Conservation (phyloP, 1,140 invertebrate species). For the Epicauta chinensis region DNA sequence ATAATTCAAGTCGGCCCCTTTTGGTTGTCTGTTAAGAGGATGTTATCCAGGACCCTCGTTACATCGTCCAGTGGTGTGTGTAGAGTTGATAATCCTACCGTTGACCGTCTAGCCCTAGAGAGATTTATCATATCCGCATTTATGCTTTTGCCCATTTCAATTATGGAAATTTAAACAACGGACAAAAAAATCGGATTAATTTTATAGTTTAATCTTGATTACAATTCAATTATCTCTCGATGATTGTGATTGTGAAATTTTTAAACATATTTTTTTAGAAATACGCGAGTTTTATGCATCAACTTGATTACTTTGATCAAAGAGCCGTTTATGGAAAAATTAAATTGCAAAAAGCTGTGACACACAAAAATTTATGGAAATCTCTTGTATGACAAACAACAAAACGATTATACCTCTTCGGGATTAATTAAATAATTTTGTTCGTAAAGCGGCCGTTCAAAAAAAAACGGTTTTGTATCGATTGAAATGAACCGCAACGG, state of each 20-base stretch:
- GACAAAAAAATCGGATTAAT: neutral
- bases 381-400: no score
- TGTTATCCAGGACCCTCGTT: slow-evolving; percentile 1
- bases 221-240: slow-evolving; percentile 6
- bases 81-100: slow-evolving; percentile 13
- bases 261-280: neutral
- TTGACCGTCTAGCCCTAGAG: slow-evolving; percentile 7
- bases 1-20: no score
- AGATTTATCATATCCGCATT: slow-evolving; percentile 15
- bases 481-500: no score
- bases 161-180: slow-evolving; percentile 12
- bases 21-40: no score
- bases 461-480: no score
- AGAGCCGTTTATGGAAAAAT: slow-evolving; percentile 1
- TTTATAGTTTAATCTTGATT: slow-evolving; percentile 10
- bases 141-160: slow-evolving; percentile 16
- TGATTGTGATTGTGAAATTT: neutral
- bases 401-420: no score
- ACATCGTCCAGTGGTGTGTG: slow-evolving; percentile 2
- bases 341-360: no score
- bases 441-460: no score
- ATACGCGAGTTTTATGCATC: no score
- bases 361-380: no score
- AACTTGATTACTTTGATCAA: slow-evolving; percentile 10
- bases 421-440: no score